Evolutionary conservation across 2,113 vertebrate species (phyloP), one percentile per base, ranked within the genome.

Genomic region (Tyto alba): DNA sequence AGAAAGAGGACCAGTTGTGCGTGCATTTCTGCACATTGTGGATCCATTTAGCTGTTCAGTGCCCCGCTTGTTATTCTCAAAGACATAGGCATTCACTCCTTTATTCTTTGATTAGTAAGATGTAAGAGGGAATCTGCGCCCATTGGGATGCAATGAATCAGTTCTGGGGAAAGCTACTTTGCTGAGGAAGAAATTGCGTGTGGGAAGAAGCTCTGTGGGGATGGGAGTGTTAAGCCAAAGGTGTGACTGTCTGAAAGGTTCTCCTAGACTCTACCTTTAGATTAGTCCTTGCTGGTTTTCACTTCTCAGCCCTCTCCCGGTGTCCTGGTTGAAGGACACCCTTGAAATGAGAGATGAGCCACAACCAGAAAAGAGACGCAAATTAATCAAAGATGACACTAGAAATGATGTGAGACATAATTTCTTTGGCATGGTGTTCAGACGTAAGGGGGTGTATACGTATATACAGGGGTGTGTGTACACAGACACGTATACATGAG

Each of bases 311-410:
- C 52, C 13, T 93, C 48, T 81, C 76, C 79, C 64, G 10, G 6
- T 63, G 74, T 80, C 91, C 96, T 55, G 25, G 25, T 62, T 93
- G 95, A 97, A 98, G 96, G 97, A 96, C 95, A 88, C 68, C 88
- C 97, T 88, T 93, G 93, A 96, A 92, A 95, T 87, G 89, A 96
- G 53, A 69, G 82, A 93, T 89, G 96, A 96, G 93, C 92, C 3
- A 32, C 95, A 97, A 97, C 89, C 90, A 96, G 93, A 59, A 88
- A 34, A 94, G 90, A 95, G 90, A 90, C 0, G 4, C 72, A 96
- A 93, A 97, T 97, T 97, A 97, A 97, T 97, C 93, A 96, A 92
- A 97, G 89, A 78, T 87, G 97, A 97, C 95, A 97, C 56, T 19
- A 72, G 80, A 95, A 90, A 76, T 88, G 53, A 94, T 89, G 87